A percentile compares a stretch with the other conserved stretches of the same genome.
Evolutionary conservation across 2,113 vertebrate genomes (phyloP).

Genomic region (Panurus biarmicus): DNA sequence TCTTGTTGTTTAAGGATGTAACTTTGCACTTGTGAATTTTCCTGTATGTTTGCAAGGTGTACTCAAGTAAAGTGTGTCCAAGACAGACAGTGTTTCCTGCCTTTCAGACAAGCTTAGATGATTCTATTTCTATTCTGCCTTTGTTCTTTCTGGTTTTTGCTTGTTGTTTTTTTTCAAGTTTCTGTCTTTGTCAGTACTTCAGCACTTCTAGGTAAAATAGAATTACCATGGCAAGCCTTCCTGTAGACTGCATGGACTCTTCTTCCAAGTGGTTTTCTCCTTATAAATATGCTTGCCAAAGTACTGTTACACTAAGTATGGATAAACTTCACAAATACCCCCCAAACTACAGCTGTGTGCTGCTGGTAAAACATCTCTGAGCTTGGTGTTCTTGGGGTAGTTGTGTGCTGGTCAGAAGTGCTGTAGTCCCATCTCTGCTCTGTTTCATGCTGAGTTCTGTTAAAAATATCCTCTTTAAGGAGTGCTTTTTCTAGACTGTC

Average conservation of each 20-base stretch:
- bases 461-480: background rate
- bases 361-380: background rate
- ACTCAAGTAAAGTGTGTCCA: background rate
- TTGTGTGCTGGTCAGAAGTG: background rate
- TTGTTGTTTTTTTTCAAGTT: background rate
- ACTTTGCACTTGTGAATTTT: background rate
- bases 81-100: background rate
- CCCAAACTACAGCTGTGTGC: background rate
- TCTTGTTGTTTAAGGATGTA: background rate
- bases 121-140: background rate
- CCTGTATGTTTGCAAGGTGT: background rate
- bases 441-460: background rate
- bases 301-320: background rate
- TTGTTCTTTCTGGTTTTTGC: background rate
- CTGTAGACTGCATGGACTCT: background rate
- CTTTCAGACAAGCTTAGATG: background rate
- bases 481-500: background rate
- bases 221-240: background rate
- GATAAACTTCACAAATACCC: background rate
- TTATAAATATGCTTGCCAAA: background rate
- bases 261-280: background rate
- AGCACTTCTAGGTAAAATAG: background rate
- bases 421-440: background rate
- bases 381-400: background rate
- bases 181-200: background rate